Conservation (phyloP, 1,140 invertebrate genomes). For the Drosophila subpulchrella region DNA sequence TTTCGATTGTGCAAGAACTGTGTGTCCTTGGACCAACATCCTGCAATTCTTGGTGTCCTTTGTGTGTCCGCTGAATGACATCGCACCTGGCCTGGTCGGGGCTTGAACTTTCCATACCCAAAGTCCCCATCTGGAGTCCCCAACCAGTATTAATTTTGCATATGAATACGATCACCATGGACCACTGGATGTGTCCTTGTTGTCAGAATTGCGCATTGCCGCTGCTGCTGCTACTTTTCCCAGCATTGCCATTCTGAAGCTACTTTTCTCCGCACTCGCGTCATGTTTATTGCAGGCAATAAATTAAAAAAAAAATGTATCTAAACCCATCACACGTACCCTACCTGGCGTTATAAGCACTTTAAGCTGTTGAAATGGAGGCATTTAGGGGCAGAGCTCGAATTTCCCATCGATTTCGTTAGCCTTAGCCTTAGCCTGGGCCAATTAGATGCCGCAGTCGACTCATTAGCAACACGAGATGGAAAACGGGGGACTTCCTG, state of each 20-base stretch:
- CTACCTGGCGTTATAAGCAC: not conserved
- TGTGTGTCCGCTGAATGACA: slow-evolving; percentile 12
- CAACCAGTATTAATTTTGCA: slow-evolving; percentile 61
- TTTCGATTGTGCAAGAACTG: not conserved
- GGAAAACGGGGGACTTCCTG: not conserved
- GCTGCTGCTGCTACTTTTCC: not conserved
- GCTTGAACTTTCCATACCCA: slow-evolving; percentile 12
- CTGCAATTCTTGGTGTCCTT: not conserved
- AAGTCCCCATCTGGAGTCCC: slow-evolving; percentile 12
- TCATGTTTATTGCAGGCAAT: slow-evolving; percentile 52
- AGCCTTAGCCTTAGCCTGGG: slow-evolving; percentile 35
- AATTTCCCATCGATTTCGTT: slow-evolving; percentile 60
- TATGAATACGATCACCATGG: slow-evolving; percentile 50
- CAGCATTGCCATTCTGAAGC: not conserved
- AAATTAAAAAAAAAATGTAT: slow-evolving; percentile 32
- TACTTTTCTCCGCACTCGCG: slow-evolving; percentile 5
- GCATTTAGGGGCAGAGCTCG: slow-evolving; percentile 20
- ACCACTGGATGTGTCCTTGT: slow-evolving; percentile 41
- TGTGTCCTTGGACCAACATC: not conserved
- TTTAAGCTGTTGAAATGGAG: not conserved
- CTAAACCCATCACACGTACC: not conserved
- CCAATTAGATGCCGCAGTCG: slow-evolving; percentile 44
- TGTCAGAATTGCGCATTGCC: not conserved
- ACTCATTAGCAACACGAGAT: slow-evolving; percentile 54
- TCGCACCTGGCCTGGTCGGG: slow-evolving; percentile 13